phyloP scores from a whole-genome alignment of 23 tunicate genomes.

The Trididemnum nubilum region DNA sequence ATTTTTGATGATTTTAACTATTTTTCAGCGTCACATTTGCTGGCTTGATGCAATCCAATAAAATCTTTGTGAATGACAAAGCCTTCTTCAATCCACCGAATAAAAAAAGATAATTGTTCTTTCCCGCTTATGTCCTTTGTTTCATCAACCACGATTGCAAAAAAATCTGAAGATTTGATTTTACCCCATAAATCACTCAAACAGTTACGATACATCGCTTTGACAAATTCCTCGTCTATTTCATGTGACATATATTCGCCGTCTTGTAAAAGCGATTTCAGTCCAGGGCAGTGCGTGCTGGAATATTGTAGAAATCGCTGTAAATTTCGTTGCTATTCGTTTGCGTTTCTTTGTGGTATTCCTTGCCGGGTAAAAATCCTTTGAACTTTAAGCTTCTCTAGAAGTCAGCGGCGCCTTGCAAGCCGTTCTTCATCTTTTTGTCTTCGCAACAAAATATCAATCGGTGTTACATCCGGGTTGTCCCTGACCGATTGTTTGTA shows the following conservation, averaged over 20 bases:
- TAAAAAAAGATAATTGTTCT: conserved; percentile 13
- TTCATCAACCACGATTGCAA: conserved; percentile 26
- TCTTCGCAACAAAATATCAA: neutral
- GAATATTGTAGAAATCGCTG: conserved; percentile 6
- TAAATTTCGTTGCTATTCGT: conserved; percentile 10
- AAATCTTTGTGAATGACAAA: conserved; percentile 14
- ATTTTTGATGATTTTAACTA: conserved; percentile 20
- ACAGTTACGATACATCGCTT: conserved; percentile 7
- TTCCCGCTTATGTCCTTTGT: conserved; percentile 12
- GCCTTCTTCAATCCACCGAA: conserved; percentile 10
- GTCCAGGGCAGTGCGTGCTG: conserved; percentile 9
- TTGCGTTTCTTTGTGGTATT: conserved; percentile 10
- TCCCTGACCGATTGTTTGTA: conserved; percentile 5
- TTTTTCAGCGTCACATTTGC: neutral
- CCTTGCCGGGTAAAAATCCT: conserved; percentile 22
- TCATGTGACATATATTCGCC: conserved; percentile 4
- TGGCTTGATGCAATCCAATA: conserved; percentile 20
- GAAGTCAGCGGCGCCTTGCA: neutral
- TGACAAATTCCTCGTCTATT: neutral
- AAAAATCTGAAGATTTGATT: neutral
- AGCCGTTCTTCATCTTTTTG: conserved; percentile 10
- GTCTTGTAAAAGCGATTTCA: conserved; percentile 9
- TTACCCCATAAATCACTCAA: neutral
- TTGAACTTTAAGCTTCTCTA: conserved; percentile 1
- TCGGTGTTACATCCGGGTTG: conserved; percentile 1